Percentiles rank a stretch among this genome's conserved stretches.
Evolutionary conservation across 1,140 invertebrate genomes (phyloP).

Genomic region (Drosophila pseudoananassae): DNA sequence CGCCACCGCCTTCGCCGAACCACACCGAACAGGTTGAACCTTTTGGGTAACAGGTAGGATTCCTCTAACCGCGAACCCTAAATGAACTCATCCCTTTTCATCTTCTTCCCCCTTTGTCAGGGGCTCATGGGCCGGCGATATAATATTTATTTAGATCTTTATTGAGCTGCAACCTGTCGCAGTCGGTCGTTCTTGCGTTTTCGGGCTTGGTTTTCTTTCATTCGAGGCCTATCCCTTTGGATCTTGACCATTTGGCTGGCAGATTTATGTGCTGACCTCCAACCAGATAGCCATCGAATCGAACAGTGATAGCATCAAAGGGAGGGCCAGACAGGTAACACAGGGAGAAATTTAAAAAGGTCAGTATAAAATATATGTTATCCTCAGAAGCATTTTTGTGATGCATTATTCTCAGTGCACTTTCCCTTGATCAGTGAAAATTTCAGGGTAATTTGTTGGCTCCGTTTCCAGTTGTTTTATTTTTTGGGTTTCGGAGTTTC

Average conservation of each 20-base stretch:
- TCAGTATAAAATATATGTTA: not conserved
- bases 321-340: slow-evolving; percentile 7
- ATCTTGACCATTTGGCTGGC: slow-evolving; percentile 51
- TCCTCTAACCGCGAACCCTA: slow-evolving; percentile 56
- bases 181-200: slow-evolving; percentile 36
- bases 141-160: slow-evolving; percentile 80
- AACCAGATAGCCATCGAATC: slow-evolving; percentile 42
- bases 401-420: slow-evolving; percentile 5
- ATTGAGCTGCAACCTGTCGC: slow-evolving; percentile 81
- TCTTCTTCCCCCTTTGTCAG: slow-evolving; percentile 16
- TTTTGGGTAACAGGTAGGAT: slow-evolving; percentile 17
- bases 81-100: slow-evolving; percentile 78
- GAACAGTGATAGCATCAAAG: slow-evolving; percentile 27
- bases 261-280: slow-evolving; percentile 70
- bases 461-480: slow-evolving; percentile 35
- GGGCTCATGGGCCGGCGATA: slow-evolving; percentile 29
- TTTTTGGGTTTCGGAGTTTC: slow-evolving; percentile 22
- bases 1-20: slow-evolving; percentile 44
- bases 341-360: not conserved
- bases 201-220: slow-evolving; percentile 13
- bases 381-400: not conserved
- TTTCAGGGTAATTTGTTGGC: slow-evolving; percentile 79
- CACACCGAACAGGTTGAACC: slow-evolving; percentile 59
- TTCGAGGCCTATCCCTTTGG: slow-evolving; percentile 1
- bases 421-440: slow-evolving; percentile 48